These are phyloP conservation scores for Astreopora myriophthalma DNA, from an alignment of 64 coral and sea anemone species.

Conservation along the genomic window DNA sequence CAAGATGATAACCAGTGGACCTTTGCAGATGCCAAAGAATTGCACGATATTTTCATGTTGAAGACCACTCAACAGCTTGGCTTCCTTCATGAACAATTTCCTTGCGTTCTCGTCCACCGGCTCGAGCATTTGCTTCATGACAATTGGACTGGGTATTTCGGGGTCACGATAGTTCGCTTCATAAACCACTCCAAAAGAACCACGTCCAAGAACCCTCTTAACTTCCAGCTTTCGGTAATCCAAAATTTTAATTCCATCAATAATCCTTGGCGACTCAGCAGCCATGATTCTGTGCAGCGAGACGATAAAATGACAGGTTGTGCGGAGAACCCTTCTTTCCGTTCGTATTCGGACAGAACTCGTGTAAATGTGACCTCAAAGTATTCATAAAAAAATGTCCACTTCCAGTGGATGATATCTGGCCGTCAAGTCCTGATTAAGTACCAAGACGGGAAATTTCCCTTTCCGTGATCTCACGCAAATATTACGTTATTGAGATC, in stretches of 20 bases:
- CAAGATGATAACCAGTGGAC: neutral
- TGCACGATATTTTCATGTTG: neutral
- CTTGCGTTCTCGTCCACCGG: neutral
- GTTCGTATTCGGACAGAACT: too few relatives aligned
- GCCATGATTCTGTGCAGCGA: neutral
- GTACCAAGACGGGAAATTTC: too few relatives aligned
- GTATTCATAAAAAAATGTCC: too few relatives aligned
- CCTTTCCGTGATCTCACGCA: too few relatives aligned
- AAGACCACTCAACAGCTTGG: neutral
- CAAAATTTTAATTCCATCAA: neutral
- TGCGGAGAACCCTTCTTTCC: neutral
- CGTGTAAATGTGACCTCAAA: too few relatives aligned
- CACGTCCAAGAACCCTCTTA: neutral
- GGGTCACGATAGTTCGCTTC: neutral
- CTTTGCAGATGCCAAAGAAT: neutral
- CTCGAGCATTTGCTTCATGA: neutral
- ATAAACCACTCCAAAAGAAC: slow-evolving; percentile 27
- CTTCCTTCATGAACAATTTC: slow-evolving; percentile 34
- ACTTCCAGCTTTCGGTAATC: slow-evolving; percentile 5
- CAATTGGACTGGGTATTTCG: neutral
- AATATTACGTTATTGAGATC: too few relatives aligned
- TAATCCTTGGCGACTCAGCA: neutral
- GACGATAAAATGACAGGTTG: too few relatives aligned
- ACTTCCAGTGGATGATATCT: too few relatives aligned
- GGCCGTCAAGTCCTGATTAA: too few relatives aligned